Evolutionary conservation across 2,113 vertebrate species (phyloP), one percentile per base, ranked within the genome.

Genomic region (Corythornis cristatus): DNA sequence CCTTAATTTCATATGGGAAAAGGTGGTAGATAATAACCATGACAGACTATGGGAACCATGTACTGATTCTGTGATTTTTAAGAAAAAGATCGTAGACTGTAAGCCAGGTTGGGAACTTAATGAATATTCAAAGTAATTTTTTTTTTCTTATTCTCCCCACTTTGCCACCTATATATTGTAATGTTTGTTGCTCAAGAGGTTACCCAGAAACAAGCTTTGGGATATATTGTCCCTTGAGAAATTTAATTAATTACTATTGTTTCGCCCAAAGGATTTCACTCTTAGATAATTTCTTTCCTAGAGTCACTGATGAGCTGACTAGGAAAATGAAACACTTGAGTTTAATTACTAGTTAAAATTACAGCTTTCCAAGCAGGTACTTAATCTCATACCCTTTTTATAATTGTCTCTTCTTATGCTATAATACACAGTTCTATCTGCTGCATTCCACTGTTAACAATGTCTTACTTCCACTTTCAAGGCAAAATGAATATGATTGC

Each of bases 281-380:
- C 97, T 90, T 91, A 95, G 95, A 96, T 97, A 45, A 97, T 97
- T 97, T 97, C 97, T 97, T 97, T 98, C 97, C 95, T 96, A 75
- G 94, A 97, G 91, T 97, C 94, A 97, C 96, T 98, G 97, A 97
- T 97, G 97, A 98, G 93, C 95, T 98, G 95, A 97, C 96, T 98
- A 93, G 94, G 96, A 97, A 98, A 98, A 98, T 97, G 96, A 98
- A 98, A 97, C 96, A 97, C 97, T 98, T 97, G 94, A 97, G 87
- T 96, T 97, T 98, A 98, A 98, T 98, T 98, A 97, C 92, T 89
- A 97, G 94, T 89, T 96, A 95, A 97, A 98, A 97, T 98, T 97
- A 96, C 74, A 97, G 95, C 83, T 97, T 92, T 96, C 66, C 93
- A 90, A 97, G 94, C 95, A 97, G 96, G 93, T 97, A 97, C 96